Conservation (phyloP, 2,797 vertebrate species). For the Danio kyathit region DNA sequence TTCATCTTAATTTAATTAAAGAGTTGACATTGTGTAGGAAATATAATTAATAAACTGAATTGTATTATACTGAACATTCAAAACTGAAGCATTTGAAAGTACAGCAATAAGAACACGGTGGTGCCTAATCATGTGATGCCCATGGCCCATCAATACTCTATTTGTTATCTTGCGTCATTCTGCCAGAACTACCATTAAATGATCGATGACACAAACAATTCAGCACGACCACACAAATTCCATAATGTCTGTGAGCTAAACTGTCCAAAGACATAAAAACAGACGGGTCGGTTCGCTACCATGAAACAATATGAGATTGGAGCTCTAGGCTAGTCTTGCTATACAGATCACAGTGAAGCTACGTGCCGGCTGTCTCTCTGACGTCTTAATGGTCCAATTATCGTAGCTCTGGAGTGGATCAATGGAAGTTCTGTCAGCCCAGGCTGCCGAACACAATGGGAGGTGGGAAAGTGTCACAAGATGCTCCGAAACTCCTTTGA, state of each 20-base stretch:
- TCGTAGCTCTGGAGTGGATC: constrained; percentile 73
- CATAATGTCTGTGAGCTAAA: neutral
- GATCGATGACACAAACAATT: neutral
- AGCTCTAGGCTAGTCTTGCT: constrained; percentile 29
- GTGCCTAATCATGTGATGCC: neutral
- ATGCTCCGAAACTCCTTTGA: constrained; percentile 66
- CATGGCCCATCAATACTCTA: neutral
- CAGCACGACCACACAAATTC: neutral
- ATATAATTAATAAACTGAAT: neutral
- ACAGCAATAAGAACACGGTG: neutral
- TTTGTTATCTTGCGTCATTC: neutral
- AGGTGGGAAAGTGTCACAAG: constrained; percentile 74
- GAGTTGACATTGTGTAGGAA: neutral
- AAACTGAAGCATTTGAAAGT: neutral
- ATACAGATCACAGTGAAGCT: constrained; percentile 46
- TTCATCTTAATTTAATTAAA: neutral
- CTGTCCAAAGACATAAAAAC: neutral
- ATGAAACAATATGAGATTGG: constrained; percentile 46
- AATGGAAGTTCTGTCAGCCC: constrained; percentile 72
- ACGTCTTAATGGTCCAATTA: constrained; percentile 79
- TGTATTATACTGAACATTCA: neutral
- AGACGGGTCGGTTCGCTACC: neutral
- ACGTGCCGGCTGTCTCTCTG: constrained; percentile 73
- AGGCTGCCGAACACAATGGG: constrained; percentile 68
- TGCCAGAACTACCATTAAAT: constrained; percentile 7